Base-by-base conservation (phyloP, 2,888 invertebrate genomes). In the Campoletis raptor region DNA sequence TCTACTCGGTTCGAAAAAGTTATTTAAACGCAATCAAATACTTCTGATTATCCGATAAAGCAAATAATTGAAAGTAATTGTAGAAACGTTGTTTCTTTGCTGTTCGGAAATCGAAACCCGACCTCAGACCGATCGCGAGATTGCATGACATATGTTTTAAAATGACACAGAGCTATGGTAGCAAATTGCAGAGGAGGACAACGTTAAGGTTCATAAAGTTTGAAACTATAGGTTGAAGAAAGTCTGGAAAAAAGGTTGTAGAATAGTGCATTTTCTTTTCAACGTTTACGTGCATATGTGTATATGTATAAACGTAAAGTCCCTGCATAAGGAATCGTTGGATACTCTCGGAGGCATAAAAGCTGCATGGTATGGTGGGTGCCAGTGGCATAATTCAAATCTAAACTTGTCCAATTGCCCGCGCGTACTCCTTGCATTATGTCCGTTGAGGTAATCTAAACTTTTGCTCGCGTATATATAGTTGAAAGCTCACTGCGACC, bases 401-500 rank as follows among this genome's bases (percentile, higher is more conserved):
- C 89, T 90, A 91, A 92, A 91, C 91, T 92, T 91, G 92, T 91
- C 90, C 92, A 90, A 93, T 92, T 92, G 92, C 89, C 88, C 89
- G 90, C 86, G 81, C 81, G 89, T 86, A 54, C 79, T 85, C 88
- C 89, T 88, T 90, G 91, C 91, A 91, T 92, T 93, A 92, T 92
- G 90, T 81, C 91, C 89, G 89, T 85, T 86, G 91, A 91, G 91
- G 92, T 92, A 92, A 92, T 92, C 92, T 91, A 92, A 92, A 93
- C 89, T 93, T 93, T 92, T 89, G 89, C 83, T 83, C 42, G 67
- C 15, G 42, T 74, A 37, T 40, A 76, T 52, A 57, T 61, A 84
- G 77, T 81, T 61, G 73, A 57, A 45, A 36, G 52, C 10, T 74
- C 54, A 24, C 42, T 76, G 80, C 69, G 86, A 87, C 85, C 87